These are phyloP conservation scores for Schlechtendalia chinensis DNA, from an alignment of 1,140 invertebrate species.

Conservation along the genomic window DNA sequence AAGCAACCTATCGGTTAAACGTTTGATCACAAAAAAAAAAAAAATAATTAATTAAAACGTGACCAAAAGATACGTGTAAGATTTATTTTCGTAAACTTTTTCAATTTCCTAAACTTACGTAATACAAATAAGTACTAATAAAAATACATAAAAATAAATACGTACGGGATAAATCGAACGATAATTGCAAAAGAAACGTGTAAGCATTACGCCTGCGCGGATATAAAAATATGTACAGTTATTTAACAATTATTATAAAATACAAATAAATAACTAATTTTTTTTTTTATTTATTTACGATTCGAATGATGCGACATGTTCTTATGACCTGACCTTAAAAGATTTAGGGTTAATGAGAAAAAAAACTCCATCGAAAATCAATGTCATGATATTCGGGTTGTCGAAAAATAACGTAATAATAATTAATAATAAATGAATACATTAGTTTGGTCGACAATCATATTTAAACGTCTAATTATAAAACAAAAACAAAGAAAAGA, in stretches of 20 bases:
- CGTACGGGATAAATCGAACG: background rate
- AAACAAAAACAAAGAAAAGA: conserved; percentile 22
- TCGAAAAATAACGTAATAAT: background rate
- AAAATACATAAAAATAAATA: background rate
- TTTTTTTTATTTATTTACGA: background rate
- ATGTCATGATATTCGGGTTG: conserved; percentile 13
- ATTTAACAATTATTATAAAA: conserved; percentile 29
- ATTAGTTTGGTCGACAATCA: background rate
- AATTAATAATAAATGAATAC: no score
- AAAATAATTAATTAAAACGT: background rate
- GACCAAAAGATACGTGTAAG: background rate
- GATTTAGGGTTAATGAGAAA: background rate
- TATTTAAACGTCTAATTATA: conserved; percentile 43
- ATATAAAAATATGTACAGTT: background rate
- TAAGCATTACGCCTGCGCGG: background rate
- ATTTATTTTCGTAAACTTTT: background rate
- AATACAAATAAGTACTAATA: background rate
- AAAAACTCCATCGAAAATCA: background rate
- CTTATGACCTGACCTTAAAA: conserved; percentile 35
- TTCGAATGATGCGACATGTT: background rate
- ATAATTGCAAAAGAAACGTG: background rate
- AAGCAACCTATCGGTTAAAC: background rate
- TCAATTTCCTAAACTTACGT: background rate
- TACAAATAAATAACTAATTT: background rate
- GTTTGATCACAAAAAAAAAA: no score